phyloP scores from a whole-genome alignment of 2,797 vertebrate species.

The Fistularia commersonii region DNA sequence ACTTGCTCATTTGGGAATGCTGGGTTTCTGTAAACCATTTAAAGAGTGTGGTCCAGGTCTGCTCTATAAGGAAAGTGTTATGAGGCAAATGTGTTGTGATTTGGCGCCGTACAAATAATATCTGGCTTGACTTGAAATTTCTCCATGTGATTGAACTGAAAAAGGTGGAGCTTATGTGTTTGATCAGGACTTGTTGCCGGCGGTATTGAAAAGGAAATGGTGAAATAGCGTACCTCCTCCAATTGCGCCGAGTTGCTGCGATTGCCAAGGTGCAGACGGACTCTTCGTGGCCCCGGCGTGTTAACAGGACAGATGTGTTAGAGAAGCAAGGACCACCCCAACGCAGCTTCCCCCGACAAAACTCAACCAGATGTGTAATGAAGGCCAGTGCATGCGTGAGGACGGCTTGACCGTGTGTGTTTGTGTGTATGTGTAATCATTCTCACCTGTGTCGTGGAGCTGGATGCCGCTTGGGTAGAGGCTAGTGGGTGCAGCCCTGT shows the following conservation, averaged over 20 bases:
- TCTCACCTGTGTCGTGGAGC: conserved; percentile 69
- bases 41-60: too few species aligned
- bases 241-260: conserved; percentile 8
- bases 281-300: conserved; percentile 40
- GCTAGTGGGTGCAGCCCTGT: conserved; percentile 53
- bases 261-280: conserved; percentile 30
- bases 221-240: too few species aligned
- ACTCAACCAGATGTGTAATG: conserved; percentile 79
- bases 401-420: conserved; percentile 27
- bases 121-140: too few species aligned
- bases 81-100: too few species aligned
- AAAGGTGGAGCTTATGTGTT: too few species aligned
- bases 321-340: conserved; percentile 73
- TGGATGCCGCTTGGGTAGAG: conserved; percentile 50
- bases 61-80: too few species aligned
- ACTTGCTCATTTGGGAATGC: too few species aligned
- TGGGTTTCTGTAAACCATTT: too few species aligned
- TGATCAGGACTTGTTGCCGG: too few species aligned
- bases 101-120: too few species aligned
- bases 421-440: conserved; percentile 62
- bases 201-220: too few species aligned
- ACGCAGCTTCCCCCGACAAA: conserved; percentile 67
- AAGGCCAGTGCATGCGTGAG: conserved; percentile 59
- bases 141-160: too few species aligned
- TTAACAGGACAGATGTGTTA: conserved; percentile 70